These are phyloP conservation scores for Lacerta viridis DNA, from an alignment of 2,797 vertebrate species.

Conservation along the genomic window DNA sequence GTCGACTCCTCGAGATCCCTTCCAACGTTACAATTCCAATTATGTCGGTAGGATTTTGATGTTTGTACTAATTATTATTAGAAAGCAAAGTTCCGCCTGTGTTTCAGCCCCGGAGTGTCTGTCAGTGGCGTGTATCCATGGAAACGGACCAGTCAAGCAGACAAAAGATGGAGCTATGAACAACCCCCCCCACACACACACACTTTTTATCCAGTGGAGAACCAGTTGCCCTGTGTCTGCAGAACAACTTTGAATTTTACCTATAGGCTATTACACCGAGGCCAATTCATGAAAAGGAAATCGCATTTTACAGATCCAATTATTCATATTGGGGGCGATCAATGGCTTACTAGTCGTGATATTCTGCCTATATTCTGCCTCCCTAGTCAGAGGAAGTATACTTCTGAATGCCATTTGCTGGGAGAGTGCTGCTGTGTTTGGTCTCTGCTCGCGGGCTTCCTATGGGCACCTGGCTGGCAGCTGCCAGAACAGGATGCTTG, in stretches of 20 bases:
- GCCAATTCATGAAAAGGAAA: neutral
- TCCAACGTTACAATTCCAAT: too few relatives aligned
- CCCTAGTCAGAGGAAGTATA: too few relatives aligned
- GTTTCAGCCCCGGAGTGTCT: neutral
- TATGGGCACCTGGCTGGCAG: too few relatives aligned
- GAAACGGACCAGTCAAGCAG: constrained; percentile 17
- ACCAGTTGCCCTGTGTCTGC: neutral
- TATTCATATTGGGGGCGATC: neutral
- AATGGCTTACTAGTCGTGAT: neutral
- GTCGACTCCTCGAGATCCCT: neutral
- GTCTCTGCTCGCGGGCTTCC: too few relatives aligned
- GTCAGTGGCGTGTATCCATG: neutral
- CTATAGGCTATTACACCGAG: neutral
- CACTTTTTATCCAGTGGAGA: neutral
- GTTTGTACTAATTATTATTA: neutral
- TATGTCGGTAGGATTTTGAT: neutral
- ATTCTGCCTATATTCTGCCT: too few relatives aligned
- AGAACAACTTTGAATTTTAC: neutral
- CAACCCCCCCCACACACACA: too few relatives aligned
- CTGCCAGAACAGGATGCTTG: too few relatives aligned
- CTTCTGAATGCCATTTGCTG: too few relatives aligned
- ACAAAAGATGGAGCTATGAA: constrained; percentile 10
- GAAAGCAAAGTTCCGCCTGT: constrained; percentile 9
- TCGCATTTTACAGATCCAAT: neutral
- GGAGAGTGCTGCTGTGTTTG: too few relatives aligned